Percentiles rank a stretch among this genome's conserved stretches.
These are phyloP conservation scores for Anthonomus grandis DNA, from an alignment of 1,140 invertebrate species.

Conservation along the genomic window DNA sequence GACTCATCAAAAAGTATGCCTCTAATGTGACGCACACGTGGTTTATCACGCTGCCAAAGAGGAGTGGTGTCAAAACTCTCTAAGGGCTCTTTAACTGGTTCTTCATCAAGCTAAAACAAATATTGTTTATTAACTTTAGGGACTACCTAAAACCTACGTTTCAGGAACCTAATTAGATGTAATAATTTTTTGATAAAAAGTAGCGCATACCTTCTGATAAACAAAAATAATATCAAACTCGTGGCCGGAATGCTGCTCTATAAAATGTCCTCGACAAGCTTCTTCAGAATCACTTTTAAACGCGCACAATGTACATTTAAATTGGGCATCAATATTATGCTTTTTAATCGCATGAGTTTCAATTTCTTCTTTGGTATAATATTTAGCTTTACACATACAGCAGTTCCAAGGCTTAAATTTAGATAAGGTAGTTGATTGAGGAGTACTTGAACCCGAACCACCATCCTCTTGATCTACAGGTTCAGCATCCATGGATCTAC, in stretches of 20 bases:
- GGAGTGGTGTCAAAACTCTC: constrained; percentile 59
- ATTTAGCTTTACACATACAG: constrained; percentile 62
- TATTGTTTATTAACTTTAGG: background rate
- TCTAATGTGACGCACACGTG: constrained; percentile 58
- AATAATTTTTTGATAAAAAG: too few relatives aligned
- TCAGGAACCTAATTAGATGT: too few relatives aligned
- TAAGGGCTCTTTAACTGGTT: constrained; percentile 28
- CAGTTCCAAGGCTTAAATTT: constrained; percentile 66
- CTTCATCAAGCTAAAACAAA: constrained; percentile 29
- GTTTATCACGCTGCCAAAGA: constrained; percentile 53
- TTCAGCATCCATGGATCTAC: constrained; percentile 55
- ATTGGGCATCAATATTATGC: constrained; percentile 64
- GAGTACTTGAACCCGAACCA: constrained; percentile 25
- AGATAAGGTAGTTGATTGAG: constrained; percentile 43
- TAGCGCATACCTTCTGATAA: constrained; percentile 31
- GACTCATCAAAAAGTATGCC: constrained; percentile 56
- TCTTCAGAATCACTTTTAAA: constrained; percentile 57
- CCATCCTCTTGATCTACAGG: constrained; percentile 33
- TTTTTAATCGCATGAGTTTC: constrained; percentile 54
- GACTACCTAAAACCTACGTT: too few relatives aligned
- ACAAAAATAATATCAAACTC: constrained; percentile 37
- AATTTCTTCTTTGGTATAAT: constrained; percentile 58
- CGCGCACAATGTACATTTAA: constrained; percentile 62
- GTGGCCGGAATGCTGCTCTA: constrained; percentile 51
- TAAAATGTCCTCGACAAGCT: constrained; percentile 58